These are phyloP conservation scores for Danaus melanippus DNA, from an alignment of 1,140 invertebrate species.

Conservation along the genomic window DNA sequence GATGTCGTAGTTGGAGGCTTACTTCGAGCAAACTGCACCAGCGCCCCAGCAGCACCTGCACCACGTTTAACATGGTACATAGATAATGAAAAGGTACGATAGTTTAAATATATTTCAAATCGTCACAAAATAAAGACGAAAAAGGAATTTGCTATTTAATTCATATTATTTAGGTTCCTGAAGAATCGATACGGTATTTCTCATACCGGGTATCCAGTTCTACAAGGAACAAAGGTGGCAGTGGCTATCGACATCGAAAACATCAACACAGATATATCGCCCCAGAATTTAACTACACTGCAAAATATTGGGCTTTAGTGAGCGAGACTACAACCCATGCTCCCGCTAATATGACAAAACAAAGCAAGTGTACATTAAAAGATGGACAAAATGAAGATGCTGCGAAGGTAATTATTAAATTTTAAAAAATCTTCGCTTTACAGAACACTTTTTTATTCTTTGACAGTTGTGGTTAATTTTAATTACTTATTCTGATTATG, in stretches of 20 bases:
- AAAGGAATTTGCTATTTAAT: not conserved
- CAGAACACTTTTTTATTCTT: not conserved
- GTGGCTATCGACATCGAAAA: conserved; percentile 52
- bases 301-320: conserved; percentile 60
- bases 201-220: conserved; percentile 62
- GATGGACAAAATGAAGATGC: conserved; percentile 54
- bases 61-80: conserved; percentile 87
- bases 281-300: conserved; percentile 61
- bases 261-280: conserved; percentile 62
- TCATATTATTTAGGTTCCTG: conserved; percentile 38
- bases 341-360: conserved; percentile 39
- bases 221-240: conserved; percentile 54
- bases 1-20: conserved; percentile 81
- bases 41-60: conserved; percentile 80
- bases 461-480: not conserved
- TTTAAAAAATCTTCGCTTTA: not conserved
- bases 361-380: conserved; percentile 60
- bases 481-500: not conserved
- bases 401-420: conserved; percentile 38
- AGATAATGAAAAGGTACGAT: conserved; percentile 82
- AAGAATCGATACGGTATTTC: conserved; percentile 54
- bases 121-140: not conserved
- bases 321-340: conserved; percentile 53
- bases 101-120: not conserved
- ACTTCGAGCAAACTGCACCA: conserved; percentile 86